These are phyloP conservation scores for Saiga tatarica DNA, from an alignment of 2,113 vertebrate genomes.

Conservation along the genomic window DNA sequence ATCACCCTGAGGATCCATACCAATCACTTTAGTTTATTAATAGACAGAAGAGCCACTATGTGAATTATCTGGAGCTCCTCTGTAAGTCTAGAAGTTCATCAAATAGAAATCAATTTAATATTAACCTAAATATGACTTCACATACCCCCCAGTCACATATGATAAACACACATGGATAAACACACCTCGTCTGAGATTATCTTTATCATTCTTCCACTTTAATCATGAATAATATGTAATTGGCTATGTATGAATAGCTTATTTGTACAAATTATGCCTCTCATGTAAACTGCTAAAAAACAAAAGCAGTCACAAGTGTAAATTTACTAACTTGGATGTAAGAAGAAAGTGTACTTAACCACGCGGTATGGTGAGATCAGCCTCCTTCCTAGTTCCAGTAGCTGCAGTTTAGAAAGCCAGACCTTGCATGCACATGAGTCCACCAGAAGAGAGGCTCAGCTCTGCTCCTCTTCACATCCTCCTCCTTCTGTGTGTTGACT, in stretches of 20 bases:
- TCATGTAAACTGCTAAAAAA: conserved; percentile 25
- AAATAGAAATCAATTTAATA: neutral
- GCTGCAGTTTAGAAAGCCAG: neutral
- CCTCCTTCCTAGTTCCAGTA: neutral
- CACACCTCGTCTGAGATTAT: neutral
- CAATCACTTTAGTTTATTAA: neutral
- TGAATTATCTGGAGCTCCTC: neutral
- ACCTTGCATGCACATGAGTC: neutral
- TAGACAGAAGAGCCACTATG: neutral
- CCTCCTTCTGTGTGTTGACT: neutral
- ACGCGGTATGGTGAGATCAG: neutral
- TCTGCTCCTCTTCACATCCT: neutral
- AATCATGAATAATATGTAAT: neutral
- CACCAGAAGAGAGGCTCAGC: neutral
- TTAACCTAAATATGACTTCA: neutral
- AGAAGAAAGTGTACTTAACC: neutral
- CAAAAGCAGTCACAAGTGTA: conserved; percentile 18
- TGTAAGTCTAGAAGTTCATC: neutral
- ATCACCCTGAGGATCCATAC: neutral
- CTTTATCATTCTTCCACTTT: neutral
- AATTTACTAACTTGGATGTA: neutral
- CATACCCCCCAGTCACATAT: neutral
- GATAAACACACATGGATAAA: neutral
- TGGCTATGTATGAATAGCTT: neutral
- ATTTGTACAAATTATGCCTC: neutral